Evolutionary conservation across 2,888 invertebrate species (phyloP).

Genomic region (Orthonychiurus folsomi): DNA sequence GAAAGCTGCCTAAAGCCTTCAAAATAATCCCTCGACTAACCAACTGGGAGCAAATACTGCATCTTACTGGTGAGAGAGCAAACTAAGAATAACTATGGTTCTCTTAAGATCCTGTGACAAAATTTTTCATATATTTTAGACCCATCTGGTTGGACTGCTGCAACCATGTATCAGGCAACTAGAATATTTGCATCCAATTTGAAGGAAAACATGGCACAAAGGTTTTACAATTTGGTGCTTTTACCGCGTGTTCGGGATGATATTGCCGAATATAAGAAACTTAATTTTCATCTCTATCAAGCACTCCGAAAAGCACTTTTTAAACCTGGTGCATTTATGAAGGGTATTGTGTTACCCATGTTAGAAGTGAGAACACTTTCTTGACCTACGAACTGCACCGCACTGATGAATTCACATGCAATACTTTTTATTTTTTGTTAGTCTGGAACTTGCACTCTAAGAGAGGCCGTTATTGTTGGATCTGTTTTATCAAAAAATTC

Average conservation of each 20-base stretch:
- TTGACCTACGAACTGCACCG: neutral
- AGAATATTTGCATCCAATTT: slow-evolving; percentile 94
- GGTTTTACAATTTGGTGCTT: slow-evolving; percentile 87
- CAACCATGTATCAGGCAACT: slow-evolving; percentile 92
- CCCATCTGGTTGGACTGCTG: slow-evolving; percentile 94
- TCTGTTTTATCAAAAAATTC: slow-evolving; percentile 84
- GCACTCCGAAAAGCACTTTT: slow-evolving; percentile 85
- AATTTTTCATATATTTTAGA: slow-evolving; percentile 48
- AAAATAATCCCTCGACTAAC: slow-evolving; percentile 85
- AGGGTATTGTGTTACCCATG: slow-evolving; percentile 61
- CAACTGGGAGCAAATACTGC: slow-evolving; percentile 90
- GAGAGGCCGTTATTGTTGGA: slow-evolving; percentile 91
- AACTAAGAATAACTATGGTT: neutral
- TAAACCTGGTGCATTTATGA: slow-evolving; percentile 97
- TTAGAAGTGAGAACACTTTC: slow-evolving; percentile 51
- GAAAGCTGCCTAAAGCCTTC: slow-evolving; percentile 95
- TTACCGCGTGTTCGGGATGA: slow-evolving; percentile 90
- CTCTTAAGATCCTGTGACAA: neutral
- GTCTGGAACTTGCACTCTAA: slow-evolving; percentile 84
- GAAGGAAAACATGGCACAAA: slow-evolving; percentile 90
- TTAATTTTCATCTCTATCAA: slow-evolving; percentile 94
- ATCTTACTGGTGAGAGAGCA: slow-evolving; percentile 54
- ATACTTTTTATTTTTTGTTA: slow-evolving; percentile 42
- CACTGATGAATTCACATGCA: neutral
- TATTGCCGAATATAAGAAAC: slow-evolving; percentile 82